A percentile compares a stretch with the other conserved stretches of the same genome.
phyloP scores from a whole-genome alignment of 2,113 vertebrate genomes.

The Semnornis frantzii region DNA sequence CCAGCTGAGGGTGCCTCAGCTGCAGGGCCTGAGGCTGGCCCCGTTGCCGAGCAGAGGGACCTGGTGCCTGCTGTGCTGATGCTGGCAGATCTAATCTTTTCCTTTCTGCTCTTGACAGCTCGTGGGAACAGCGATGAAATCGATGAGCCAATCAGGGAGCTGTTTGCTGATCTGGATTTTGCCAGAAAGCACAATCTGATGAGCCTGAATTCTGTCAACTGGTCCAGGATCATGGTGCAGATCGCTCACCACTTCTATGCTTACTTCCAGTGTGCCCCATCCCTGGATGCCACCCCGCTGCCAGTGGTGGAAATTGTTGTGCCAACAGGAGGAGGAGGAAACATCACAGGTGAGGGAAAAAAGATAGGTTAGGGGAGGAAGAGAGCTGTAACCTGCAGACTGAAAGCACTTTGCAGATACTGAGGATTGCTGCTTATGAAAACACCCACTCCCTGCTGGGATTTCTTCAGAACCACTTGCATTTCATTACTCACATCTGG shows the following conservation, averaged over 20 bases:
- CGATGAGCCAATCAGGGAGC: constrained; percentile 81
- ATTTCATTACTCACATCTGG: constrained; percentile 47
- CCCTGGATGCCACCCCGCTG: constrained; percentile 38
- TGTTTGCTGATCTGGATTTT: constrained; percentile 84
- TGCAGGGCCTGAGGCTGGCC: neutral
- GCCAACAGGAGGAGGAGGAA: constrained; percentile 91
- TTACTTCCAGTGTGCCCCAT: constrained; percentile 80
- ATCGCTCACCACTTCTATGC: constrained; percentile 89
- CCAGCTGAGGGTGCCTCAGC: neutral
- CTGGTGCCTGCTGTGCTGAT: neutral
- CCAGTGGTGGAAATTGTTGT: constrained; percentile 88
- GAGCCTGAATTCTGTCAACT: constrained; percentile 94
- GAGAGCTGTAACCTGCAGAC: constrained; percentile 18
- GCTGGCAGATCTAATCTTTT: constrained; percentile 1
- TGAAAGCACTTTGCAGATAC: constrained; percentile 21
- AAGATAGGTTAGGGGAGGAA: constrained; percentile 16
- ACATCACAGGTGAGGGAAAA: constrained; percentile 82
- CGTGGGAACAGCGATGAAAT: constrained; percentile 91
- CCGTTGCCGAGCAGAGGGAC: neutral
- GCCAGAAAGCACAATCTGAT: constrained; percentile 81
- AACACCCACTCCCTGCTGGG: constrained; percentile 54
- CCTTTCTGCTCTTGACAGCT: constrained; percentile 69
- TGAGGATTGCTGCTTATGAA: constrained; percentile 40
- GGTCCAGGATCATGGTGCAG: constrained; percentile 91
- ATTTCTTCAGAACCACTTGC: constrained; percentile 59